Conservation (phyloP, 2,797 vertebrate species). For the Ciconia nigra region DNA sequence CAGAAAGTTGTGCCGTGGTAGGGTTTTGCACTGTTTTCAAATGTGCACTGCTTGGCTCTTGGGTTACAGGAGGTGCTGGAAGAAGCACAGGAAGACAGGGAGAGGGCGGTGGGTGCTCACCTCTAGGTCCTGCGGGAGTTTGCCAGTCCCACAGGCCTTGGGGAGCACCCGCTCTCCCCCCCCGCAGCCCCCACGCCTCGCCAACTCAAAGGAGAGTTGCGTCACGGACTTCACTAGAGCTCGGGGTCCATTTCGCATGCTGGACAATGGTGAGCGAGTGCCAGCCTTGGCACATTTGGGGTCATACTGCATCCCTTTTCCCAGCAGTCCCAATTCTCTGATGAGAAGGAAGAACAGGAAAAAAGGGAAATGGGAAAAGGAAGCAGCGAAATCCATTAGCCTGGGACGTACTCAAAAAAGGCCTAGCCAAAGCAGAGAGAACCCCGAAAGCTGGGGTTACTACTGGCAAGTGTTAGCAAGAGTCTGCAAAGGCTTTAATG, state of each 20-base stretch:
- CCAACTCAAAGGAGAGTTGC: not conserved
- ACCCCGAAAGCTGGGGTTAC: not conserved
- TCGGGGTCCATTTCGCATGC: accelerated
- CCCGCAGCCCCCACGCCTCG: accelerated
- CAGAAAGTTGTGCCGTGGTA: not conserved
- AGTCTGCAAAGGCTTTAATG: not conserved
- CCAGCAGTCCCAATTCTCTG: not conserved
- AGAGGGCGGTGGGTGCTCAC: not conserved
- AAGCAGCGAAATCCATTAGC: not conserved
- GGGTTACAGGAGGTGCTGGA: not conserved
- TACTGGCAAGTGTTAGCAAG: not conserved
- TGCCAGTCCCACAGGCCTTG: not conserved
- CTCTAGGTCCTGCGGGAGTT: not conserved
- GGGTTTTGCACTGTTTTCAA: not conserved
- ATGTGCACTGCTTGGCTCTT: accelerated
- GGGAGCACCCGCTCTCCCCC: not conserved
- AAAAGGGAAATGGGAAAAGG: not conserved
- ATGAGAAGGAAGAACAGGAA: not conserved
- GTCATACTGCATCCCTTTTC: not conserved
- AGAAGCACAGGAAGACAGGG: not conserved
- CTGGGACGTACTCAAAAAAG: not conserved
- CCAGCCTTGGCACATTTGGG: not conserved
- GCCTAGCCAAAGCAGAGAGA: not conserved
- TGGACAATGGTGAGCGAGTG: accelerated
- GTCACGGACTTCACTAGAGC: accelerated